phyloP scores from a whole-genome alignment of 2,113 vertebrate genomes.

The Zootoca vivipara region DNA sequence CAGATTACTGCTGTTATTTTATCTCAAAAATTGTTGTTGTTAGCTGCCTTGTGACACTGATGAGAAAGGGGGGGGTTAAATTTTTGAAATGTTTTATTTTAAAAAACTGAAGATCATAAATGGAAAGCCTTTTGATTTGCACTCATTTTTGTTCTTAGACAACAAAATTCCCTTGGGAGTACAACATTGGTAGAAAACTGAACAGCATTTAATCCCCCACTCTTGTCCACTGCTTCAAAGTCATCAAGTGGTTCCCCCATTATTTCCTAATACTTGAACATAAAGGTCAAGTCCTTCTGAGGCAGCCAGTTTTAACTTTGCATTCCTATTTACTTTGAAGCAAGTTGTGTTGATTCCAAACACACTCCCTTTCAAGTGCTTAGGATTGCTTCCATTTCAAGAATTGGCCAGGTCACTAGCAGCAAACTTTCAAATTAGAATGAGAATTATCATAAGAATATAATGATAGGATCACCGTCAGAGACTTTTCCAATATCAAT shows the following conservation, averaged over 20 bases:
- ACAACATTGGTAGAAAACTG: neutral
- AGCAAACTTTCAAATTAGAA: neutral
- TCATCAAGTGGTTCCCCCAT: neutral
- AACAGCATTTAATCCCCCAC: neutral
- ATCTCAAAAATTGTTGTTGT: too few species aligned
- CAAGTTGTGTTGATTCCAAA: neutral
- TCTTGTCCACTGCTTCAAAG: neutral
- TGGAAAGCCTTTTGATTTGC: neutral
- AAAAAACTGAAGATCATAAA: too few species aligned
- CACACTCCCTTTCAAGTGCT: neutral
- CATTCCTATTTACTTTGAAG: neutral
- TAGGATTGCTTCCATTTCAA: neutral
- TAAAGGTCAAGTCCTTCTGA: neutral
- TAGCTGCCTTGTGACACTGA: too few species aligned
- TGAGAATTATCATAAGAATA: neutral
- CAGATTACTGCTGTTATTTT: too few species aligned
- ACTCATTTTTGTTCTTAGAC: neutral
- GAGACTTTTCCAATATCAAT: neutral
- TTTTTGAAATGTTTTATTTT: too few species aligned
- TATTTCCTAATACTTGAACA: neutral
- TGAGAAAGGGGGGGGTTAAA: too few species aligned
- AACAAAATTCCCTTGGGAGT: neutral
- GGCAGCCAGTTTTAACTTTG: neutral
- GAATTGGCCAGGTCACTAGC: neutral
- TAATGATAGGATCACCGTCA: neutral